phyloP scores from a whole-genome alignment of 2,888 invertebrate genomes.

The Nycteola revayana region DNA sequence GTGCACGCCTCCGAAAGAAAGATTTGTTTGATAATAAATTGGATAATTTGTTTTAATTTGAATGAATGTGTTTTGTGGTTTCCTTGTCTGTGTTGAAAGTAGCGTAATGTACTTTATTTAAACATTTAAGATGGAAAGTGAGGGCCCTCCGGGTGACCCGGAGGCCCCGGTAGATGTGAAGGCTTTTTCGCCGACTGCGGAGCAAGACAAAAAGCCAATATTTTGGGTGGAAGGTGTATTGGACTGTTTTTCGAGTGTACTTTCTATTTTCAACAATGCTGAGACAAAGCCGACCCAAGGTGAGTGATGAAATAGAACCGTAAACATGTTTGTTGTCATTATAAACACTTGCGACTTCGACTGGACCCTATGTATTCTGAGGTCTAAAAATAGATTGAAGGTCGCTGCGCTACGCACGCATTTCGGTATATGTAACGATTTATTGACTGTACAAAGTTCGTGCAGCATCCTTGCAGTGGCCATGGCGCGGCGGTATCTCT shows the following conservation, averaged over 20 bases:
- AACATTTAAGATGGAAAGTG: conserved; percentile 26
- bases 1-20: no score
- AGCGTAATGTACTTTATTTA: no score
- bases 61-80: no score
- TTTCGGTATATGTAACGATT: no score
- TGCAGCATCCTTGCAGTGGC: conserved; percentile 4
- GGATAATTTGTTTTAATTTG: no score
- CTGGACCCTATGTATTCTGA: no score
- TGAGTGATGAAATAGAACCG: conserved; percentile 36
- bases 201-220: conserved; percentile 72
- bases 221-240: conserved; percentile 92
- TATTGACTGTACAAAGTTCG: conserved; percentile 10
- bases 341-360: no score
- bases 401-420: conserved; percentile 42
- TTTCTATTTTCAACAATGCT: conserved; percentile 91
- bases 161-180: conserved; percentile 25
- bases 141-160: conserved; percentile 23
- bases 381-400: no score
- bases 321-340: no score
- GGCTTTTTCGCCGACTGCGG: conserved; percentile 30
- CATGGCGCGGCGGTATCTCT: background rate
- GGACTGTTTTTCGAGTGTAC: conserved; percentile 93
- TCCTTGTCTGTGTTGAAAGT: no score
- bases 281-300: conserved; percentile 86
- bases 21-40: no score